A percentile compares a stretch with the other conserved stretches of the same genome.
phyloP scores from a whole-genome alignment of 2,113 vertebrate species.

The Strigops habroptila region DNA sequence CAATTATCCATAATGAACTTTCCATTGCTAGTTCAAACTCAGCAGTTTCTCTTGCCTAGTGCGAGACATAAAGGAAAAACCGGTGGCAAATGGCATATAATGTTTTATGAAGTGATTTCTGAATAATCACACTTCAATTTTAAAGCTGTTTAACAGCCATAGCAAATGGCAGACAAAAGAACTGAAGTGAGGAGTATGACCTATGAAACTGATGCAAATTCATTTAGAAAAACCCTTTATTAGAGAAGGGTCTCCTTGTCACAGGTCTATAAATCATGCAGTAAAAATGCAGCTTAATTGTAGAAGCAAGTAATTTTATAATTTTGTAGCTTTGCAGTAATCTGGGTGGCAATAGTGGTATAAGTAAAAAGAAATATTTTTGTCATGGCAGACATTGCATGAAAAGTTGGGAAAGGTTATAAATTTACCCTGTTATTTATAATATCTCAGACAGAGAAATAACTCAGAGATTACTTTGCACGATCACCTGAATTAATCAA shows the following conservation, averaged over 20 bases:
- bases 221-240: background rate
- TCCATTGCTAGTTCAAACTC: background rate
- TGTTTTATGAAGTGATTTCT: slow-evolving; percentile 1
- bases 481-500: too few relatives aligned
- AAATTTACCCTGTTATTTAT: background rate
- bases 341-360: background rate
- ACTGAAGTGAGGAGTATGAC: background rate
- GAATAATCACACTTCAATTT: background rate
- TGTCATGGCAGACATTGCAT: background rate
- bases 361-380: background rate
- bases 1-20: slow-evolving; percentile 45
- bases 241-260: background rate
- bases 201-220: background rate
- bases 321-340: background rate
- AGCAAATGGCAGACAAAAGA: slow-evolving; percentile 4
- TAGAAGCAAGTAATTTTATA: background rate
- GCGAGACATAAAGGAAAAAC: background rate
- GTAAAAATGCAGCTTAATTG: background rate
- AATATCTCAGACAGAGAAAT: background rate
- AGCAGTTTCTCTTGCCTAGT: background rate
- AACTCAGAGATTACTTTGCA: background rate
- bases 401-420: background rate
- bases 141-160: slow-evolving; percentile 29
- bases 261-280: background rate
- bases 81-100: background rate